Percentiles rank a stretch among this genome's conserved stretches.
Evolutionary conservation across 2,797 vertebrate species (phyloP).

Genomic region (Tolypeutes matacus): DNA sequence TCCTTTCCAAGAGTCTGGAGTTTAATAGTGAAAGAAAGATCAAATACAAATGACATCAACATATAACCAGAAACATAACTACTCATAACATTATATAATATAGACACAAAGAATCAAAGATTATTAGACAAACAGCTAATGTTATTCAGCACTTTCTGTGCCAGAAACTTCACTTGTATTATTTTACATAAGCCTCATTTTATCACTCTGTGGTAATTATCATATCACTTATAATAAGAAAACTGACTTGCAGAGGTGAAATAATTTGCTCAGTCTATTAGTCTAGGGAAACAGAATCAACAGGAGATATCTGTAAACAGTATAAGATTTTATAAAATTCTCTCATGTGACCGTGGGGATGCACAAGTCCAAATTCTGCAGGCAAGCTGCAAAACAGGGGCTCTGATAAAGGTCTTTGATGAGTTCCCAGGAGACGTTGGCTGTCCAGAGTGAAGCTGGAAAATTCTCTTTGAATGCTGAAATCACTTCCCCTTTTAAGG

Average conservation of each 20-base stretch:
- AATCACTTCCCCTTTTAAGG: too few species aligned
- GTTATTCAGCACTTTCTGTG: not conserved
- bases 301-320: too few species aligned
- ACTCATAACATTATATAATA: not conserved
- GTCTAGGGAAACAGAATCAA: too few species aligned
- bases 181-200: not conserved
- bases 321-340: too few species aligned
- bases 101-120: not conserved
- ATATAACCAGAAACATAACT: not conserved
- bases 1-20: not conserved
- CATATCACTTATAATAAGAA: not conserved
- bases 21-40: conserved; percentile 15
- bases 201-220: not conserved
- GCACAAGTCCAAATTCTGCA: too few species aligned
- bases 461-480: too few species aligned
- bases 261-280: not conserved
- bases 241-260: not conserved
- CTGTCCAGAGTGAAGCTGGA: too few species aligned
- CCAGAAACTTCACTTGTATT: not conserved
- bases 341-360: too few species aligned
- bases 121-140: not conserved
- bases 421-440: too few species aligned
- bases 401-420: too few species aligned
- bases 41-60: not conserved
- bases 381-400: too few species aligned